Evolutionary conservation across 2,113 vertebrate genomes (phyloP).

Genomic region (Carassius auratus): DNA sequence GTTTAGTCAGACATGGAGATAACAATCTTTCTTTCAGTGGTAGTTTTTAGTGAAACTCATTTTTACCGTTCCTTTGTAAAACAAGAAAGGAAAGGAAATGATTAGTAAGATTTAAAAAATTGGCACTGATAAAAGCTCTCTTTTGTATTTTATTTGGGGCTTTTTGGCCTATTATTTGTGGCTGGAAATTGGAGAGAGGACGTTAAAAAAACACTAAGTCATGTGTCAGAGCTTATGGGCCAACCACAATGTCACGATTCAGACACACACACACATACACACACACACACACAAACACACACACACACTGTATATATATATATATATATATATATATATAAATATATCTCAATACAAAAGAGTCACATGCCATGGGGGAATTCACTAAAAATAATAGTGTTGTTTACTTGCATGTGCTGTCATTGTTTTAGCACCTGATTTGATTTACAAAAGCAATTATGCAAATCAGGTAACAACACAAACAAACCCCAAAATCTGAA

Average conservation of each 20-base stretch:
- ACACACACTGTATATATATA: too few relatives aligned
- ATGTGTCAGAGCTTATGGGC: too few relatives aligned
- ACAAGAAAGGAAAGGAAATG: background rate
- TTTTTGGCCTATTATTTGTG: background rate
- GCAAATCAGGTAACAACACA: background rate
- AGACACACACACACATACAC: too few relatives aligned
- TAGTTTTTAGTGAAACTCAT: background rate
- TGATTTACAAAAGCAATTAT: background rate
- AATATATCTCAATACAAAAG: background rate
- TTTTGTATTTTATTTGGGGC: background rate
- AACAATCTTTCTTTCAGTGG: background rate
- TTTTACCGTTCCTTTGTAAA: background rate
- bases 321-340: too few relatives aligned
- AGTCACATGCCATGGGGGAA: background rate
- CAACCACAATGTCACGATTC: background rate
- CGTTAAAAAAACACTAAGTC: background rate
- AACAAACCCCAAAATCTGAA: background rate
- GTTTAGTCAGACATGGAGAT: background rate
- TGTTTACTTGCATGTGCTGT: background rate
- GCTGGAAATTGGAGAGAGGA: background rate
- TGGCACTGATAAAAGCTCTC: background rate
- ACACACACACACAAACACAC: too few relatives aligned
- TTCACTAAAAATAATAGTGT: background rate
- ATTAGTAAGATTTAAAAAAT: background rate
- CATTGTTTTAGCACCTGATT: background rate